Evolutionary conservation across 2,113 vertebrate species (phyloP).

Genomic region (Cephalophus harveyi): DNA sequence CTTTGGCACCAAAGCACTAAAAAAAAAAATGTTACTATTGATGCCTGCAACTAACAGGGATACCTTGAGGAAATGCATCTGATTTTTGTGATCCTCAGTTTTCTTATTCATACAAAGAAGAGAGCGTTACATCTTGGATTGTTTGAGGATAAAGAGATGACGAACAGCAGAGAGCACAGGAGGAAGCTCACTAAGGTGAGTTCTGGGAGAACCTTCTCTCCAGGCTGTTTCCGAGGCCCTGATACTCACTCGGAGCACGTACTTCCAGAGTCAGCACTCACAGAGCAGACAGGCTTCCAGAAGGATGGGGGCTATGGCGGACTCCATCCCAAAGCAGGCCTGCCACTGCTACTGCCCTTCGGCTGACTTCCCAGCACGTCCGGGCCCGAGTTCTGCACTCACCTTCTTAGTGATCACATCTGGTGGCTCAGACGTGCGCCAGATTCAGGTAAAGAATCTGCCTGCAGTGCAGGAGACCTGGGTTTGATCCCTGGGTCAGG

Average conservation of each 20-base stretch:
- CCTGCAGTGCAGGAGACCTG: background rate
- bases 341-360: background rate
- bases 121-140: background rate
- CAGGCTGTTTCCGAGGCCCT: background rate
- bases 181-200: background rate
- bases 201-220: background rate
- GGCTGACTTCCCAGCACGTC: background rate
- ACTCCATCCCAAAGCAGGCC: background rate
- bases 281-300: background rate
- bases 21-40: background rate
- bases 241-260: background rate
- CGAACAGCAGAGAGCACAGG: background rate
- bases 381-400: background rate
- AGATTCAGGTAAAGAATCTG: background rate
- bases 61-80: background rate
- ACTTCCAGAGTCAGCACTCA: slow-evolving; percentile 15
- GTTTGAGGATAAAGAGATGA: background rate
- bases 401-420: background rate
- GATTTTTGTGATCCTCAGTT: background rate
- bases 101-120: background rate
- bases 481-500: background rate
- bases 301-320: fast-evolving
- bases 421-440: background rate
- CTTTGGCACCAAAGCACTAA: slow-evolving; percentile 8
- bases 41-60: background rate